phyloP scores from a whole-genome alignment of 1,140 invertebrate species.

The Apolygus lucorum region DNA sequence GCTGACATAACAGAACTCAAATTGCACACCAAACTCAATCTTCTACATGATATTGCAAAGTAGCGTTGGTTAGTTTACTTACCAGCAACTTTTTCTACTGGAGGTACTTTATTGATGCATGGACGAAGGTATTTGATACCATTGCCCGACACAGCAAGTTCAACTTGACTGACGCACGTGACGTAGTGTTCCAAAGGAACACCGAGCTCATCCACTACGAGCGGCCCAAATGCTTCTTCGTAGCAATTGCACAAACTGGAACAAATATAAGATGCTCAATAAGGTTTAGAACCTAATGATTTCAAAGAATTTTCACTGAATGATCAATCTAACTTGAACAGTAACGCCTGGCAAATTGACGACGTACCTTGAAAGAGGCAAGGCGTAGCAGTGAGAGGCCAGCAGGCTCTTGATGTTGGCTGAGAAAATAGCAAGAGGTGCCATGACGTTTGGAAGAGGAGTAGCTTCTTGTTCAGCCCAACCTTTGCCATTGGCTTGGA shows the following conservation, averaged over 20 bases:
- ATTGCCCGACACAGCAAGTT: constrained; percentile 48
- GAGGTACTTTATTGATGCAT: neutral
- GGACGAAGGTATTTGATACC: constrained; percentile 43
- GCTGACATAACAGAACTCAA: too few species aligned
- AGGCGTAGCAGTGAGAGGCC: constrained; percentile 54
- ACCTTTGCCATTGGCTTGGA: constrained; percentile 47
- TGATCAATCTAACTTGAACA: too few species aligned
- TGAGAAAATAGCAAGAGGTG: constrained; percentile 55
- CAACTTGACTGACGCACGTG: constrained; percentile 67
- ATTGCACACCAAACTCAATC: constrained; percentile 16
- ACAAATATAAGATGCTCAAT: constrained; percentile 24
- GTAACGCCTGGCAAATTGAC: too few species aligned
- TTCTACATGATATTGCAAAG: too few species aligned
- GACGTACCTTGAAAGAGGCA: constrained; percentile 60
- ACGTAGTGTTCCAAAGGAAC: constrained; percentile 79
- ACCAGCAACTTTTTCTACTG: too few species aligned
- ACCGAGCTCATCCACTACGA: constrained; percentile 51
- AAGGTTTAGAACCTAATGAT: too few species aligned
- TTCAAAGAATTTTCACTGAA: too few species aligned
- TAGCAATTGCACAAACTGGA: constrained; percentile 69
- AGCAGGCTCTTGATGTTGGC: constrained; percentile 56
- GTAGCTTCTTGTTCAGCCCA: constrained; percentile 66
- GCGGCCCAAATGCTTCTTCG: constrained; percentile 53
- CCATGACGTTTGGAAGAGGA: constrained; percentile 60
- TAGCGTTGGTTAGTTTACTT: too few species aligned